Evolutionary conservation across 2,888 invertebrate genomes (phyloP).

Genomic region (Lathronympha strigana): DNA sequence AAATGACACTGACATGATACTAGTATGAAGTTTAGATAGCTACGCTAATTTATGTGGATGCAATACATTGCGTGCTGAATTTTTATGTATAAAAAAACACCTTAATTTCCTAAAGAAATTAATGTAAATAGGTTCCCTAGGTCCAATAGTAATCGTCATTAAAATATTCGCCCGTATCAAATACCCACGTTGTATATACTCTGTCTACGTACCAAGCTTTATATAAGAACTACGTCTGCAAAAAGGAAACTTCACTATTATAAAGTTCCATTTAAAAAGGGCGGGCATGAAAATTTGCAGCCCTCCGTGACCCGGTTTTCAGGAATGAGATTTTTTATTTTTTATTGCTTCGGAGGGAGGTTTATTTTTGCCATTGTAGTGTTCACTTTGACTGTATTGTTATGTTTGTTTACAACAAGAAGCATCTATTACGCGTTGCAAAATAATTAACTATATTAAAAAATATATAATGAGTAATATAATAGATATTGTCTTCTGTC

Average conservation of each 20-base stretch:
- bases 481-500: too few species aligned
- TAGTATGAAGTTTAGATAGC: too few species aligned
- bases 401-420: background rate
- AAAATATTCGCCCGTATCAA: too few species aligned
- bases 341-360: slow-evolving; percentile 29
- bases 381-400: background rate
- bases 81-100: too few species aligned
- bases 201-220: background rate
- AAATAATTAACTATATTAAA: background rate
- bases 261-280: slow-evolving; percentile 25
- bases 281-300: slow-evolving; percentile 22
- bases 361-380: slow-evolving; percentile 3
- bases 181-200: too few species aligned
- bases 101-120: too few species aligned
- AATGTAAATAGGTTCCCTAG: too few species aligned
- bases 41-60: too few species aligned
- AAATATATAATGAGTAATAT: background rate
- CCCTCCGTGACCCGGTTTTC: slow-evolving; percentile 30
- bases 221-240: background rate
- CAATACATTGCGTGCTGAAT: too few species aligned
- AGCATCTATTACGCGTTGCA: background rate
- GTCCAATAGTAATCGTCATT: too few species aligned
- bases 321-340: slow-evolving; percentile 37
- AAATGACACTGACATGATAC: too few species aligned
- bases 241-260: slow-evolving; percentile 15